phyloP scores from a whole-genome alignment of 2,888 invertebrate genomes.

The Panopea generosa region DNA sequence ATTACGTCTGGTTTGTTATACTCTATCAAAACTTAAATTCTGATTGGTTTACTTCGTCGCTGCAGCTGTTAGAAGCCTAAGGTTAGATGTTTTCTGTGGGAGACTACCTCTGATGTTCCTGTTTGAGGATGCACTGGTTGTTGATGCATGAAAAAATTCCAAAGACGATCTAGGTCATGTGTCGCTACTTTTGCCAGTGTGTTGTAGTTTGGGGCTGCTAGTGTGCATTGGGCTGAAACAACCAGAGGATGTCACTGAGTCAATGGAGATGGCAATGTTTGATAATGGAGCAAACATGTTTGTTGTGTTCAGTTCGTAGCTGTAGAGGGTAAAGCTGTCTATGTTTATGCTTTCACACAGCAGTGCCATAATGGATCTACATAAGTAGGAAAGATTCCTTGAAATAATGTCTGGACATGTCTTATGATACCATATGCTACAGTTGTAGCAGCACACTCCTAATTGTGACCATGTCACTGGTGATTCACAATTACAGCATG shows the following conservation, averaged over 20 bases:
- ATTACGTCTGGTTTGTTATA: not conserved
- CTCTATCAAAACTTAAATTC: conserved; percentile 24
- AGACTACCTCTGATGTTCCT: too few relatives aligned
- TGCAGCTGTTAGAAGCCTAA: conserved; percentile 24
- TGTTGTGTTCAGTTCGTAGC: conserved; percentile 15
- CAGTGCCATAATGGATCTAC: not conserved
- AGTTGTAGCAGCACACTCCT: conserved; percentile 41
- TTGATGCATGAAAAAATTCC: too few relatives aligned
- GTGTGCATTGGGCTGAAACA: too few relatives aligned
- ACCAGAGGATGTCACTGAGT: conserved; percentile 1
- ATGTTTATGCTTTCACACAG: conserved; percentile 20
- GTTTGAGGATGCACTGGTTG: too few relatives aligned
- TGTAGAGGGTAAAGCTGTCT: conserved; percentile 25
- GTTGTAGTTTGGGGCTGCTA: too few relatives aligned
- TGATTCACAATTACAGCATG: conserved; percentile 28
- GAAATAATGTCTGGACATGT: conserved; percentile 17
- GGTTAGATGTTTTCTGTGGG: conserved; percentile 4
- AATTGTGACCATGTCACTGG: conserved; percentile 34
- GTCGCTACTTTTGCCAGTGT: too few relatives aligned
- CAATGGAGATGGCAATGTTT: conserved; percentile 4
- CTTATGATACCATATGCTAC: conserved; percentile 18
- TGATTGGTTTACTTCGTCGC: conserved; percentile 19
- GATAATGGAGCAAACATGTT: conserved; percentile 12
- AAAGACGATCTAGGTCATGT: too few relatives aligned
- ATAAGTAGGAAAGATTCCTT: conserved; percentile 26